A percentile compares a stretch with the other conserved stretches of the same genome.
phyloP scores from a whole-genome alignment of 2,797 vertebrate genomes.

The Morus bassanus region DNA sequence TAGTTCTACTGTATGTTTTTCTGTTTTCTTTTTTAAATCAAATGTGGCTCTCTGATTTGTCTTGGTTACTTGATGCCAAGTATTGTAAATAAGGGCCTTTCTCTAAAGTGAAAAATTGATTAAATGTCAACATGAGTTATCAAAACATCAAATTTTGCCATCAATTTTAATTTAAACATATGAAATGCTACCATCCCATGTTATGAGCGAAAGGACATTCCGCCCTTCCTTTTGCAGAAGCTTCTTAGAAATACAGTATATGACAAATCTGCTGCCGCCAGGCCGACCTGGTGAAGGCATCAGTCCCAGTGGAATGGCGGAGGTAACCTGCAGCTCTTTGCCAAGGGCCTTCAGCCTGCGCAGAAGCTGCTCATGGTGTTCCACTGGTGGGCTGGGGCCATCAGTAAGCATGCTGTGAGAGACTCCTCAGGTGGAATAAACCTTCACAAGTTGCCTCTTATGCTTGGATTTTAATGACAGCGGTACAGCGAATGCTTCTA shows the following conservation, averaged over 20 bases:
- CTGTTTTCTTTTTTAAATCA: neutral
- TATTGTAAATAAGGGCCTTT: neutral
- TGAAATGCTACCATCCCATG: neutral
- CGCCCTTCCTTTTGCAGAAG: neutral
- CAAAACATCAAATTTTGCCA: neutral
- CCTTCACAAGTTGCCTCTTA: neutral
- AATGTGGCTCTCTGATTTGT: neutral
- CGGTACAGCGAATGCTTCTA: neutral
- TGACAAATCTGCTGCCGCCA: neutral
- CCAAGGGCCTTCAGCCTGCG: neutral
- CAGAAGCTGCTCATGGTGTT: neutral
- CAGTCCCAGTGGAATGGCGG: accelerated
- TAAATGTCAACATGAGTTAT: neutral
- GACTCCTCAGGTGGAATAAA: neutral
- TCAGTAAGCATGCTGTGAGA: neutral
- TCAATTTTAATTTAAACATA: neutral
- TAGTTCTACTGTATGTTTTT: neutral
- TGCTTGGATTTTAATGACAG: neutral
- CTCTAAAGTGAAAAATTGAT: neutral
- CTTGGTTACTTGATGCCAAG: neutral
- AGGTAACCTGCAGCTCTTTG: neutral
- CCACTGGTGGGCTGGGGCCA: neutral
- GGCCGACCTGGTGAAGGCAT: neutral
- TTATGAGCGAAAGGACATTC: neutral
- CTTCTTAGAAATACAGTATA: neutral